A percentile compares a stretch with the other conserved stretches of the same genome.
phyloP scores from a whole-genome alignment of 2,797 vertebrate genomes.

The Tiaroga cobitis region DNA sequence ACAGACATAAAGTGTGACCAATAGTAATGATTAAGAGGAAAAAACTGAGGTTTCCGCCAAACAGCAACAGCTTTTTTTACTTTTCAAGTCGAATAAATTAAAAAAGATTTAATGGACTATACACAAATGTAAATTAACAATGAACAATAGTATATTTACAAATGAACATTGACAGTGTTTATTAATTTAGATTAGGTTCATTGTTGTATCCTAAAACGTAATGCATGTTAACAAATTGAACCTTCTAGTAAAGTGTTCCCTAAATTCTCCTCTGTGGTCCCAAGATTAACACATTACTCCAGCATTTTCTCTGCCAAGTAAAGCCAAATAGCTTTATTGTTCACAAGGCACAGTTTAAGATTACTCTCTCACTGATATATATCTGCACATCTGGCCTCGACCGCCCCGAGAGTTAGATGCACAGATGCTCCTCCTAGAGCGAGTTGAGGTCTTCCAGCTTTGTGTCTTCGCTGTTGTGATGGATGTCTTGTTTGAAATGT shows the following conservation, averaged over 20 bases:
- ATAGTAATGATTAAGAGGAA: too few relatives aligned
- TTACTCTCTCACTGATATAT: slow-evolving; percentile 15
- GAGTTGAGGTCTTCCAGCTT: slow-evolving; percentile 34
- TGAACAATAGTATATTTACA: neutral
- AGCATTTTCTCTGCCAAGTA: slow-evolving; percentile 8
- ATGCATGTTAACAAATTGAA: neutral
- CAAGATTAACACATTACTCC: slow-evolving; percentile 1
- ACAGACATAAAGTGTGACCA: neutral
- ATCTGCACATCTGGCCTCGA: slow-evolving; percentile 46
- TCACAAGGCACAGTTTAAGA: slow-evolving; percentile 14
- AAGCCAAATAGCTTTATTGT: slow-evolving; percentile 32
- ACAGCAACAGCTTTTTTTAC: neutral
- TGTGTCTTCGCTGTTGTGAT: slow-evolving; percentile 35
- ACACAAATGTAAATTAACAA: neutral
- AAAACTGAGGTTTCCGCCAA: too few relatives aligned
- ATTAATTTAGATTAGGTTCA: neutral
- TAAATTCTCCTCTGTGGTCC: neutral
- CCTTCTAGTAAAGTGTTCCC: neutral
- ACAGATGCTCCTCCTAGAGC: slow-evolving; percentile 48
- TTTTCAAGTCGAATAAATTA: neutral
- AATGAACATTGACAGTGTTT: neutral
- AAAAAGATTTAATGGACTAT: neutral
- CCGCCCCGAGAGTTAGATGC: slow-evolving; percentile 24
- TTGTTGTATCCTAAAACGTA: neutral
- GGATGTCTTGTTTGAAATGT: slow-evolving; percentile 47